A percentile compares a stretch with the other conserved stretches of the same genome.
These are phyloP conservation scores for Thaleichthys pacificus DNA, from an alignment of 2,797 vertebrate genomes.

Conservation along the genomic window DNA sequence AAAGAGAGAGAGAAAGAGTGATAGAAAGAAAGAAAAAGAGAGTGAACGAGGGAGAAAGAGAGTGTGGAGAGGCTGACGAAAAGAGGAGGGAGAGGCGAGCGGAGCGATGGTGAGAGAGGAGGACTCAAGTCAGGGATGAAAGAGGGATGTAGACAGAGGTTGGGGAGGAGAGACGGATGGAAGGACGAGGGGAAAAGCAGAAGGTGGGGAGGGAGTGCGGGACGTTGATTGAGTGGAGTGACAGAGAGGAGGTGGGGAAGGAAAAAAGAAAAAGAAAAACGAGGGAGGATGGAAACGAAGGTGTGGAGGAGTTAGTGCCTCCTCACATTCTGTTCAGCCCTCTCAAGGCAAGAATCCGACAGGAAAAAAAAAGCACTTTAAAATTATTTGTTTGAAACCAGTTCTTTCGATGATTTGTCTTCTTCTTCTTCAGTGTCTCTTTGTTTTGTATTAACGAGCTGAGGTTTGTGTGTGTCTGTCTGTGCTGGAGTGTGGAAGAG, in stretches of 20 bases:
- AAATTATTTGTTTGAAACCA: not conserved
- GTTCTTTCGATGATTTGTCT: not conserved
- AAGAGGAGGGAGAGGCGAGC: slow-evolving; percentile 3
- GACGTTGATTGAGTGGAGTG: slow-evolving; percentile 30
- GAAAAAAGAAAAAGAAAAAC: slow-evolving; percentile 16
- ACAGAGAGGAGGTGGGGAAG: slow-evolving; percentile 22
- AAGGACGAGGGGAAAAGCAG: not conserved
- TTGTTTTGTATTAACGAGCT: slow-evolving; percentile 14
- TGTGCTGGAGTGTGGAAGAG: slow-evolving; percentile 58
- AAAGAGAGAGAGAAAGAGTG: slow-evolving; percentile 53
- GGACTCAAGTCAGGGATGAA: no score
- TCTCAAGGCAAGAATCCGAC: no score
- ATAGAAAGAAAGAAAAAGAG: slow-evolving; percentile 34
- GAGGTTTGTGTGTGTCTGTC: slow-evolving; percentile 34
- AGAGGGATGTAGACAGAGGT: not conserved
- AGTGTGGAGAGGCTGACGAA: not conserved
- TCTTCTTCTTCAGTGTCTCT: not conserved
- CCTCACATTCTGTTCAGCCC: not conserved
- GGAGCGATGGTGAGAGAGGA: not conserved
- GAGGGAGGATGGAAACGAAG: slow-evolving; percentile 6
- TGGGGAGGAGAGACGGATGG: slow-evolving; percentile 35
- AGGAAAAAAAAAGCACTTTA: not conserved
- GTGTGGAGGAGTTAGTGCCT: slow-evolving; percentile 24
- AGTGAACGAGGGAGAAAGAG: not conserved
- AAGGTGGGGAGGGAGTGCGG: not conserved